phyloP scores from a whole-genome alignment of 2,113 vertebrate genomes.

The human region DNA sequence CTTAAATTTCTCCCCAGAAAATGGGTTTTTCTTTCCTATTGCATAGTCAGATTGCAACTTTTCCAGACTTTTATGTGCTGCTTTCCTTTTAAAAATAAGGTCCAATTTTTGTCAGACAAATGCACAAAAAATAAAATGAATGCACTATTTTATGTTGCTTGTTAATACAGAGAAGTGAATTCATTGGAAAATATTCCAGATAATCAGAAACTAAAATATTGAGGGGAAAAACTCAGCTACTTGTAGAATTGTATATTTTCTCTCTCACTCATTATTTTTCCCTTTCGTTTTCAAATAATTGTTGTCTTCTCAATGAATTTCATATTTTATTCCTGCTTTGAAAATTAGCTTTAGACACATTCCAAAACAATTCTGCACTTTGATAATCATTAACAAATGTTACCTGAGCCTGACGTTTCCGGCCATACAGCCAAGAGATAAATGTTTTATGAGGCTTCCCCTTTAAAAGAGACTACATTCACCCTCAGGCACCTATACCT shows the following conservation, averaged over 20 bases:
- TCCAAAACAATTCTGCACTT: conserved; percentile 48
- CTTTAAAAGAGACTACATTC: conserved; percentile 46
- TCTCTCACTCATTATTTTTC: background rate
- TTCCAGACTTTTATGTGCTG: too few species aligned
- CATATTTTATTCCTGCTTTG: conserved; percentile 40
- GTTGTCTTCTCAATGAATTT: conserved; percentile 2
- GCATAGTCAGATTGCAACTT: too few species aligned
- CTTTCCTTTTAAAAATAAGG: too few species aligned
- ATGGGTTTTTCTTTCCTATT: too few species aligned
- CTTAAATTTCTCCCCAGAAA: too few species aligned
- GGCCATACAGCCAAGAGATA: conserved; percentile 36
- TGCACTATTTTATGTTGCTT: background rate
- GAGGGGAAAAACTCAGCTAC: background rate
- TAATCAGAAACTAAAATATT: conserved; percentile 25
- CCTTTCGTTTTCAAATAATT: conserved; percentile 31
- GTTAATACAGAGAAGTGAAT: background rate
- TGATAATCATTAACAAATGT: conserved; percentile 76
- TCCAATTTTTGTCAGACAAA: background rate
- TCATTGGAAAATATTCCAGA: conserved; percentile 11
- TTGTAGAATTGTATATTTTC: background rate
- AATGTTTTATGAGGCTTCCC: conserved; percentile 64
- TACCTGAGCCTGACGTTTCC: conserved; percentile 49
- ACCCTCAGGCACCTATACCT: background rate
- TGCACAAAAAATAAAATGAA: conserved; percentile 19
- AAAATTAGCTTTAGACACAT: conserved; percentile 60